Base-by-base conservation (phyloP, 2,797 vertebrate species). In the Tokudaia muenninki region DNA sequence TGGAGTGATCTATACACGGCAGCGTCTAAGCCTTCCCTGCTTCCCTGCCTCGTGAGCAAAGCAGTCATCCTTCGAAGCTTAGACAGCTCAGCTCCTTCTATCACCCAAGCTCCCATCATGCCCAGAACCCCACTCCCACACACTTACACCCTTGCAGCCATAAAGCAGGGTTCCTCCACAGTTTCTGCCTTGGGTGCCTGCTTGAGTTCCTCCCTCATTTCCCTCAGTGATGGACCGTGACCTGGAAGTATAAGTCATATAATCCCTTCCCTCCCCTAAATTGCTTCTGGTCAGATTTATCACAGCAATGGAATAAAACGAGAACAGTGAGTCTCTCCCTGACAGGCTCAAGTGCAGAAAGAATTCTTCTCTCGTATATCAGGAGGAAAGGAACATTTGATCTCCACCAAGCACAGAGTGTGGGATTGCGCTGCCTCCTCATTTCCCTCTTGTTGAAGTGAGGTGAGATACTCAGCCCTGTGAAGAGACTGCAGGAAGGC, bases 391-490 rank as follows among this genome's bases (percentile, higher is more conserved):
- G n/a, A 41, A 80, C 26, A 0, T 14, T 0, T 12, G 47, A 13
- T 21, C 34, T 59, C 59, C 78, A 4, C 34, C n/a, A 22, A 67
- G 52, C 21, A 10, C 0, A 14, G 74, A 83, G 14, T n/a, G 41
- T 24, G 16, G 41, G 26, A 14, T 1, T 34, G 10, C 34, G 0
- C 47, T 19, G 29, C 9, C 26, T 83, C 61, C 26, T 52, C 26
- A 7, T 50, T 24, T 24, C 0, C 21, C 13, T 78, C 44, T 59
- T 44, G 77, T 17, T 59, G 44, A 44, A 34, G 6, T 1, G 7
- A 0, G 3, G 41, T 2, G 3, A 0, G 2, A 41, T 4, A 37
- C 1, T 22, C 50, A 34, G 37, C 44, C 50, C 3, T 26, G 63
- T 17, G 14, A 61, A 22, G 61, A 34, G 2, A 9, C n/a, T 63